A percentile compares a stretch with the other conserved stretches of the same genome.
phyloP scores from a whole-genome alignment of 64 coral and sea anemone species.

The Actinia tenebrosa region DNA sequence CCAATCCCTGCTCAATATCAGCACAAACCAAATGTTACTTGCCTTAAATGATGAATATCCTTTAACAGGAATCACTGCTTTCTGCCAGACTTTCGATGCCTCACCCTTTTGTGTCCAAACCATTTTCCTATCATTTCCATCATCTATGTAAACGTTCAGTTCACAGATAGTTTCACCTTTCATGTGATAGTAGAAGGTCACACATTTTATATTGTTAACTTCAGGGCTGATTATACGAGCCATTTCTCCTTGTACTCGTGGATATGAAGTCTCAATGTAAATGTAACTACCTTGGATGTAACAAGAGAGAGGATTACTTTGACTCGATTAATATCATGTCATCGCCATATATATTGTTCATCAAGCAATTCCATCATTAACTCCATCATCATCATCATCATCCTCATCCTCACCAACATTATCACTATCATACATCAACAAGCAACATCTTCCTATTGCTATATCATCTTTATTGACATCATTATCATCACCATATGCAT shows the following conservation, averaged over 20 bases:
- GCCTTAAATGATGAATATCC: not conserved
- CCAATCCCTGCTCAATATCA: too few relatives aligned
- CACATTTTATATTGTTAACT: constrained; percentile 1
- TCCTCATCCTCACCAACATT: not conserved
- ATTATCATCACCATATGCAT: not conserved
- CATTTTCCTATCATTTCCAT: not conserved
- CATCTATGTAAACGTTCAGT: constrained; percentile 17
- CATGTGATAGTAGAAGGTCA: constrained; percentile 52
- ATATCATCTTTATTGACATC: too few relatives aligned
- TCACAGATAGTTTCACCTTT: constrained; percentile 19
- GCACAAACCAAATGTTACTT: not conserved
- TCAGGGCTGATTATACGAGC: constrained; percentile 6
- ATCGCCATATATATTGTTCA: too few relatives aligned
- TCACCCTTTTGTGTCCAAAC: not conserved
- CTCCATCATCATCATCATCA: not conserved
- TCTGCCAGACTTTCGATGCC: not conserved
- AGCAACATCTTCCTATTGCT: too few relatives aligned
- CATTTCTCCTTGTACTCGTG: constrained; percentile 31
- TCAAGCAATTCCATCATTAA: not conserved
- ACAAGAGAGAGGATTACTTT: not conserved
- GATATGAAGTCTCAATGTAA: constrained; percentile 38
- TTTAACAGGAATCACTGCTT: not conserved
- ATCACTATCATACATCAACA: too few relatives aligned
- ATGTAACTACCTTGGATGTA: not conserved
- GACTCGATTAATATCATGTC: not conserved